phyloP scores from a whole-genome alignment of 1,140 invertebrate genomes.

The Scaptomyza graminum region DNA sequence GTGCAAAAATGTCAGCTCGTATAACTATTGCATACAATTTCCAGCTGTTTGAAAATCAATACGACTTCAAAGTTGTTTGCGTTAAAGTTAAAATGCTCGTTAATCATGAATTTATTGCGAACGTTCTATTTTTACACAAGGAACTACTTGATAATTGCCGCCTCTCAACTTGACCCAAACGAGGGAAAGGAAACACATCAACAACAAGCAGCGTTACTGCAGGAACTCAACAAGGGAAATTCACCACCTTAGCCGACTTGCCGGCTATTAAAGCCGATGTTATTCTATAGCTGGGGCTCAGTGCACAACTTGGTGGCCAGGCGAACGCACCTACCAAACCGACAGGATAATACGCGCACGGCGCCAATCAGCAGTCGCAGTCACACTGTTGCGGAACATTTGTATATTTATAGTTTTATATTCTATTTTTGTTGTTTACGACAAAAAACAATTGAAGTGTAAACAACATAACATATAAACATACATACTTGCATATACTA shows the following conservation, averaged over 20 bases:
- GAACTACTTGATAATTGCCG: constrained; percentile 1
- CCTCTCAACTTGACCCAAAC: constrained; percentile 52
- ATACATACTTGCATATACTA: constrained; percentile 9
- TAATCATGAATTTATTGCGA: constrained; percentile 62
- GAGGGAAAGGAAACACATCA: constrained; percentile 8
- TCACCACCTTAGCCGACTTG: constrained; percentile 50
- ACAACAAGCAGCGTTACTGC: constrained; percentile 7
- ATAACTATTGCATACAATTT: neutral
- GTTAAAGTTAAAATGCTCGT: constrained; percentile 32
- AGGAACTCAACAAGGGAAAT: constrained; percentile 48
- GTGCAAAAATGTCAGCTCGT: constrained; percentile 2
- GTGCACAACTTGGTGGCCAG: constrained; percentile 59
- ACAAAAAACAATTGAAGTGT: constrained; percentile 16
- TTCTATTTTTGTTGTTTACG: constrained; percentile 16
- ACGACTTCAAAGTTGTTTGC: constrained; percentile 48
- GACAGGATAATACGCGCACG: constrained; percentile 40
- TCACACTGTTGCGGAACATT: constrained; percentile 24
- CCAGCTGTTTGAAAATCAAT: constrained; percentile 50
- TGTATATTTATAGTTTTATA: constrained; percentile 16
- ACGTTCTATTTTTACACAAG: constrained; percentile 38
- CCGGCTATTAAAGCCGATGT: constrained; percentile 62
- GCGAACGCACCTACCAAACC: constrained; percentile 31
- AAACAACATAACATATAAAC: constrained; percentile 14
- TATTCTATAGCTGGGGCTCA: constrained; percentile 44
- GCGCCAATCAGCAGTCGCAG: neutral